Evolutionary conservation across 1,140 invertebrate species (phyloP).

Genomic region (Littorina saxatilis): DNA sequence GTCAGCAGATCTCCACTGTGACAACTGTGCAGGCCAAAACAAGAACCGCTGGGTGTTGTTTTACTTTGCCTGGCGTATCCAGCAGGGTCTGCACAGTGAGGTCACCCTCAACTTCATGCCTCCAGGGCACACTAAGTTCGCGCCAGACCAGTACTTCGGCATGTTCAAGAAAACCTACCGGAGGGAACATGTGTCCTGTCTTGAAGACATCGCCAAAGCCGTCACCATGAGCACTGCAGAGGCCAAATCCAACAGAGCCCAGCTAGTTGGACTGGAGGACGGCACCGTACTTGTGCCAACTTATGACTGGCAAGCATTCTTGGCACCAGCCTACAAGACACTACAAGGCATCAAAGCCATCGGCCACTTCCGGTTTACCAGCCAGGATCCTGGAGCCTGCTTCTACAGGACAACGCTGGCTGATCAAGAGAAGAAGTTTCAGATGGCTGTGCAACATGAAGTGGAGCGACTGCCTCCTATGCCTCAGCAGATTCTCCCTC

Average conservation of each 20-base stretch:
- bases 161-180: constrained; percentile 51
- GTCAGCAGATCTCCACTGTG: background rate
- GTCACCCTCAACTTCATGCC: constrained; percentile 52
- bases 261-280: background rate
- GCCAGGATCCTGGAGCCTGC: background rate
- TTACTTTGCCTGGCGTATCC: background rate
- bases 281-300: background rate
- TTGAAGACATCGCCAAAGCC: constrained; percentile 35
- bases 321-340: background rate
- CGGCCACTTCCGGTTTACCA: background rate
- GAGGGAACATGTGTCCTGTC: constrained; percentile 31
- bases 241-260: background rate
- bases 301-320: background rate
- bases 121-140: constrained; percentile 45
- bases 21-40: constrained; percentile 9
- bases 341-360: background rate
- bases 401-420: background rate
- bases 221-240: background rate
- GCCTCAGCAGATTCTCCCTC: background rate
- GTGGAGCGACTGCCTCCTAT: background rate
- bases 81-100: constrained; percentile 21
- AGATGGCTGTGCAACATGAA: background rate
- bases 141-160: background rate
- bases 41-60: background rate
- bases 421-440: background rate